phyloP scores from a whole-genome alignment of 2,797 vertebrate genomes.

The Malurus splendens region DNA sequence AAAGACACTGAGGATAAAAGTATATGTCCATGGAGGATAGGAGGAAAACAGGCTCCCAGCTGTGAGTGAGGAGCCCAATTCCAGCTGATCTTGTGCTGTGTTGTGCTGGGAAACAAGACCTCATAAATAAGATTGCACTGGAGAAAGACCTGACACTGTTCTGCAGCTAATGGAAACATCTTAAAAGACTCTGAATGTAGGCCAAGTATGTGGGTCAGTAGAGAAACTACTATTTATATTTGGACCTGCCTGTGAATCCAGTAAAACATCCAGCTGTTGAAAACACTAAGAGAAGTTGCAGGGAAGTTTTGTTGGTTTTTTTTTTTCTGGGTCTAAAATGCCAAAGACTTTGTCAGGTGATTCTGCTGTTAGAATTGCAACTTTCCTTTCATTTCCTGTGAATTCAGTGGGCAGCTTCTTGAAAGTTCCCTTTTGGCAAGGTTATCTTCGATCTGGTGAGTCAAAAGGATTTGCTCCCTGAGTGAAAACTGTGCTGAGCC shows the following conservation, averaged over 20 bases:
- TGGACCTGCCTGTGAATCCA: conserved; percentile 9
- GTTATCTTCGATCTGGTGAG: not conserved
- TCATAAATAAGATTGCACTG: conserved; percentile 41
- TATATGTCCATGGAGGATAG: not conserved
- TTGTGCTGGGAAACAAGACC: conserved; percentile 15
- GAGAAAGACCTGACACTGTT: conserved; percentile 31
- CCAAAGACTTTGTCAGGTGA: not conserved
- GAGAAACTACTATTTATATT: conserved; percentile 41
- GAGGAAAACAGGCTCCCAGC: not conserved
- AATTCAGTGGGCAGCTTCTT: not conserved
- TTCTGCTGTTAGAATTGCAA: not conserved
- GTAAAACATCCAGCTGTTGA: conserved; percentile 39
- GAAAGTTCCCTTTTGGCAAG: not conserved
- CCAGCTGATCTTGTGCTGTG: not conserved
- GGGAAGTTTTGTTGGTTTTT: not conserved
- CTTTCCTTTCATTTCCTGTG: not conserved
- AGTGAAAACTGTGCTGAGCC: not conserved
- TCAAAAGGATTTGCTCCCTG: not conserved
- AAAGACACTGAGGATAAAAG: not conserved
- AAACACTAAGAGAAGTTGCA: not conserved
- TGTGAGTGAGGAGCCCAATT: not conserved
- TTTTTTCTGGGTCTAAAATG: not conserved
- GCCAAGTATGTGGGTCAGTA: conserved; percentile 54
- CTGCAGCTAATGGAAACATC: conserved; percentile 27
- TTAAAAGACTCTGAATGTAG: conserved; percentile 36